Evolutionary conservation across 1,140 invertebrate genomes (phyloP).

Genomic region (Tetraneura akinire): DNA sequence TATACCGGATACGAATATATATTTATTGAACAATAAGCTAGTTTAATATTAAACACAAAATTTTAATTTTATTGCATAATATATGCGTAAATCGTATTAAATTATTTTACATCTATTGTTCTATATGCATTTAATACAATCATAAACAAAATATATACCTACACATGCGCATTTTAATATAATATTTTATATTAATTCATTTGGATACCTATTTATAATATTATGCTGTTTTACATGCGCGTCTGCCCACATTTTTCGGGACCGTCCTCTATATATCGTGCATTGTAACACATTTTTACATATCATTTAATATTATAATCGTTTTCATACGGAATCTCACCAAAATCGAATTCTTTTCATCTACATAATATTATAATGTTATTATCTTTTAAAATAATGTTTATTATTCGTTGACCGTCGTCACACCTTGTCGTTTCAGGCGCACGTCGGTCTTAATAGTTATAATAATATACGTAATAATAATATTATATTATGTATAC

Average conservation of each 20-base stretch:
- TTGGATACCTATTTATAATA: neutral
- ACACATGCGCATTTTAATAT: conserved; percentile 30
- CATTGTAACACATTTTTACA: conserved; percentile 13
- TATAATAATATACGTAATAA: too few relatives aligned
- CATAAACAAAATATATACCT: conserved; percentile 6
- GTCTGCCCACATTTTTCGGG: conserved; percentile 38
- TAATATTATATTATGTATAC: neutral
- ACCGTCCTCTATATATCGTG: neutral
- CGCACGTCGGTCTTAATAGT: neutral
- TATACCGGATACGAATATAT: too few relatives aligned
- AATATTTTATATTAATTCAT: conserved; percentile 36
- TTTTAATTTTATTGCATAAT: neutral
- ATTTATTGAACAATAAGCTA: too few relatives aligned
- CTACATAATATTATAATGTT: neutral
- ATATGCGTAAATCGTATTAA: neutral
- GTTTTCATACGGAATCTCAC: conserved; percentile 24
- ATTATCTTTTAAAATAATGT: neutral
- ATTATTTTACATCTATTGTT: conserved; percentile 33
- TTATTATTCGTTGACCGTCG: conserved; percentile 9
- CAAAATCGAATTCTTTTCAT: conserved; percentile 15
- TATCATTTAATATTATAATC: conserved; percentile 38
- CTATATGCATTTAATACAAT: neutral
- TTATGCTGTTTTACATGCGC: neutral
- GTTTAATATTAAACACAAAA: neutral
- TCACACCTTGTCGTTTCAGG: conserved; percentile 14